Percentiles rank a stretch among this genome's conserved stretches.
phyloP scores from a whole-genome alignment of 1,140 invertebrate species.

The Sycophaga agraensis region DNA sequence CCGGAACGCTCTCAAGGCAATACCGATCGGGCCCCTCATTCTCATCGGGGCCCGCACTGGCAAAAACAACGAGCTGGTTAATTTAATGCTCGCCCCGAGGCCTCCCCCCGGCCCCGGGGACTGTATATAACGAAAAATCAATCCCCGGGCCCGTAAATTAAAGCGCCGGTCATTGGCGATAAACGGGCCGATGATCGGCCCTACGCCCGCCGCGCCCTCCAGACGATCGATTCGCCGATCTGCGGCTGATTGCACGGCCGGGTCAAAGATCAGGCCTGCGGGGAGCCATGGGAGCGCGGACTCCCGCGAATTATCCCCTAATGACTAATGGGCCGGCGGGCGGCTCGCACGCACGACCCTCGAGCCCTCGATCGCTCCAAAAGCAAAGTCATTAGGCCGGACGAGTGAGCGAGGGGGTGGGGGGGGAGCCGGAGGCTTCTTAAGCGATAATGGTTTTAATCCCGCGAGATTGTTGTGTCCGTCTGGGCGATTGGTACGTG shows the following conservation, averaged over 20 bases:
- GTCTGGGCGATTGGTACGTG: neutral
- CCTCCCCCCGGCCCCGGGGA: neutral
- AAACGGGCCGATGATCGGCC: too few species aligned
- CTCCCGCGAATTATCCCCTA: too few species aligned
- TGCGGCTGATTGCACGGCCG: neutral
- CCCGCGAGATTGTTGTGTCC: neutral
- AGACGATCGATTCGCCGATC: too few species aligned
- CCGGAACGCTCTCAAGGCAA: slow-evolving; percentile 56
- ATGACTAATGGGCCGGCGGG: too few species aligned
- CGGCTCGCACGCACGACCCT: too few species aligned
- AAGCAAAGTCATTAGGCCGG: slow-evolving; percentile 20
- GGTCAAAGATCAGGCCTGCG: slow-evolving; percentile 46
- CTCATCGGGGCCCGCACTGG: slow-evolving; percentile 25
- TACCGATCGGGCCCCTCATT: slow-evolving; percentile 33
- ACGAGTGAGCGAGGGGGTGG: too few species aligned
- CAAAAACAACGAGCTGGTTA: slow-evolving; percentile 47
- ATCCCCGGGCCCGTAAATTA: slow-evolving; percentile 14
- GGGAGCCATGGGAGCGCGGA: neutral
- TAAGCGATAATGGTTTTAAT: slow-evolving; percentile 23
- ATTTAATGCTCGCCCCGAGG: slow-evolving; percentile 45
- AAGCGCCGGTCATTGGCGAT: too few species aligned
- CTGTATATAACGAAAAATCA: neutral
- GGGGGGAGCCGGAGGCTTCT: neutral
- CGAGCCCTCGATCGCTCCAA: too few species aligned
- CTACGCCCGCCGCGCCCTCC: too few species aligned